A percentile compares a stretch with the other conserved stretches of the same genome.
These are phyloP conservation scores for Apis dorsata DNA, from an alignment of 1,140 invertebrate species.

Conservation along the genomic window DNA sequence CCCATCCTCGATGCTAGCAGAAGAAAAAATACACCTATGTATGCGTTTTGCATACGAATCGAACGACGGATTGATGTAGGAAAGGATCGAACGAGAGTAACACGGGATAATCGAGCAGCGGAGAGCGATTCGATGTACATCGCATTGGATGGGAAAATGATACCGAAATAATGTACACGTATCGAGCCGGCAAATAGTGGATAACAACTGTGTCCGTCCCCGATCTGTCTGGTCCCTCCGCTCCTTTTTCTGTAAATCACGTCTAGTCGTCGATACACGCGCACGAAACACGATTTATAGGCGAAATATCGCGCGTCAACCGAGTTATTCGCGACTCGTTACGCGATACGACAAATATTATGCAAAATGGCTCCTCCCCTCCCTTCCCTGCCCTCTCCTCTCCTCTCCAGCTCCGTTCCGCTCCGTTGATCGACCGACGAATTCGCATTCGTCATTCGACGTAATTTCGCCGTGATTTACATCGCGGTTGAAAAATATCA, in stretches of 20 bases:
- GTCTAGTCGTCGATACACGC: neutral
- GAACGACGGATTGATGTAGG: neutral
- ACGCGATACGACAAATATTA: constrained; percentile 71
- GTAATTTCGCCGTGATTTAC: constrained; percentile 72
- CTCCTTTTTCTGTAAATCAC: neutral
- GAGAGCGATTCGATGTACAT: constrained; percentile 46
- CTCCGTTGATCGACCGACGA: constrained; percentile 61
- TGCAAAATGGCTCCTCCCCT: constrained; percentile 60
- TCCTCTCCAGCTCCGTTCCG: constrained; percentile 36
- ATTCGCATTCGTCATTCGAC: constrained; percentile 67
- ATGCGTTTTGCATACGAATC: constrained; percentile 10
- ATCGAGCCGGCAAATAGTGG: constrained; percentile 1
- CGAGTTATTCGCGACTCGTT: constrained; percentile 68
- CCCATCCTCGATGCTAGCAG: neutral
- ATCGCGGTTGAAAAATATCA: constrained; percentile 50
- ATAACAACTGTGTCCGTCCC: constrained; percentile 21
- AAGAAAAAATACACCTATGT: constrained; percentile 1
- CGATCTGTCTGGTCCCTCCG: neutral
- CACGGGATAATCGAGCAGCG: constrained; percentile 21
- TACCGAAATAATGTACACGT: constrained; percentile 40
- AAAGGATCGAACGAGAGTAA: neutral
- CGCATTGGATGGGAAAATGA: constrained; percentile 31
- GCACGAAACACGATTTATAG: constrained; percentile 36
- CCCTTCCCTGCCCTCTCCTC: too few relatives aligned
- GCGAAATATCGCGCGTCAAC: constrained; percentile 54